Percentiles rank a stretch among this genome's conserved stretches.
These are phyloP conservation scores for Agrochola lota DNA, from an alignment of 2,888 invertebrate genomes.

Conservation along the genomic window DNA sequence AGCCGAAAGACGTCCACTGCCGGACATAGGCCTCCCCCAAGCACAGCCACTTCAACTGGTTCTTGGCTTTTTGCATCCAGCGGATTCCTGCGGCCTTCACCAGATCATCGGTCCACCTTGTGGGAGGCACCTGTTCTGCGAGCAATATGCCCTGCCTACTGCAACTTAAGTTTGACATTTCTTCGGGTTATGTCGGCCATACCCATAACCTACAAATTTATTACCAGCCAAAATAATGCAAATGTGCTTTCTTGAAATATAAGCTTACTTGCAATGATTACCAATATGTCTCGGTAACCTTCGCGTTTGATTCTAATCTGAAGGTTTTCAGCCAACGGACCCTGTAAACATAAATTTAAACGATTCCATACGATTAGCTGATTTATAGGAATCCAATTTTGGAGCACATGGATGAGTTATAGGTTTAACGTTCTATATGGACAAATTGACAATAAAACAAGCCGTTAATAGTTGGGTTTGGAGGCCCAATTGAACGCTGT, in stretches of 20 bases:
- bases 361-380: slow-evolving; percentile 48
- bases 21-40: too few species aligned
- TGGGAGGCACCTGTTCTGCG: too few species aligned
- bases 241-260: slow-evolving; percentile 36
- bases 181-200: background rate
- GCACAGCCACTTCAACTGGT: too few species aligned
- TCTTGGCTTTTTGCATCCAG: too few species aligned
- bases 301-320: slow-evolving; percentile 55
- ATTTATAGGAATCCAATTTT: slow-evolving; percentile 54
- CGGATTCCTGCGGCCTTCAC: too few species aligned
- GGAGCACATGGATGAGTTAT: slow-evolving; percentile 48
- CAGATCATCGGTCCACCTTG: too few species aligned
- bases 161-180: too few species aligned
- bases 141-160: too few species aligned
- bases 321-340: slow-evolving; percentile 36
- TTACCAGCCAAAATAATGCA: slow-evolving; percentile 30
- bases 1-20: too few species aligned
- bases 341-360: slow-evolving; percentile 50
- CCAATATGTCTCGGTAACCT: slow-evolving; percentile 47
- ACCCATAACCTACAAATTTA: slow-evolving; percentile 39
- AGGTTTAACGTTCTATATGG: slow-evolving; percentile 44
- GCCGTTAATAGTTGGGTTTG: slow-evolving; percentile 34
- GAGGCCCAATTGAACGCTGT: slow-evolving; percentile 31
- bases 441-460: slow-evolving; percentile 48
- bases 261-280: slow-evolving; percentile 35